Conservation (phyloP, 2,797 vertebrate genomes). For the Cuniculus paca region DNA sequence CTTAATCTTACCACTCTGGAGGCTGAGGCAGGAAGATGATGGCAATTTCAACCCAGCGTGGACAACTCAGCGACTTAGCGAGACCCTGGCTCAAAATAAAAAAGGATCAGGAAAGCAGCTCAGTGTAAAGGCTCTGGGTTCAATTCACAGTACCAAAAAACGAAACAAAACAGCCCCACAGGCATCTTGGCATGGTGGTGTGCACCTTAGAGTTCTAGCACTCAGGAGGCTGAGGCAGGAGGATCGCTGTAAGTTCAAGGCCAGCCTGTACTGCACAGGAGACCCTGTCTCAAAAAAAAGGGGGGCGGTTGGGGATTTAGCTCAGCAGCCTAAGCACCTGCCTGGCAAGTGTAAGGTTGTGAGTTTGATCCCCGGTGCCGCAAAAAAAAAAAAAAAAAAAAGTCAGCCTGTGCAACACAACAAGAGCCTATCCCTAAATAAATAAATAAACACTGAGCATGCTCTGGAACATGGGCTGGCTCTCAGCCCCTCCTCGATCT, state of each 20-base stretch:
- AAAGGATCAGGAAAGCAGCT: not conserved
- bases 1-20: not conserved
- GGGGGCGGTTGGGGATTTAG: too few relatives aligned
- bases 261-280: not conserved
- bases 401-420: not conserved
- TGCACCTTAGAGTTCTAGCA: not conserved
- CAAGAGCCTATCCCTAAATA: not conserved
- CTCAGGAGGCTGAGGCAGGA: not conserved
- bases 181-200: not conserved
- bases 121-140: not conserved
- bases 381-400: too few relatives aligned
- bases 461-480: not conserved
- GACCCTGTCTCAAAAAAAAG: not conserved
- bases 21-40: not conserved
- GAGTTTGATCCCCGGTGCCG: too few relatives aligned
- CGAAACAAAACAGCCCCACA: not conserved
- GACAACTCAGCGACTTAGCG: not conserved
- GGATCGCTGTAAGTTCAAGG: not conserved
- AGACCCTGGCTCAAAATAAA: not conserved
- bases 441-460: not conserved
- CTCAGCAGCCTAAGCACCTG: too few relatives aligned
- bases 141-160: not conserved
- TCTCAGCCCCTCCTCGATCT: not conserved
- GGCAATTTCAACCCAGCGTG: not conserved
- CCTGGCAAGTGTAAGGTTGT: too few relatives aligned